Evolutionary conservation across 2,888 invertebrate species (phyloP).

Genomic region (Stenodera caucasica): DNA sequence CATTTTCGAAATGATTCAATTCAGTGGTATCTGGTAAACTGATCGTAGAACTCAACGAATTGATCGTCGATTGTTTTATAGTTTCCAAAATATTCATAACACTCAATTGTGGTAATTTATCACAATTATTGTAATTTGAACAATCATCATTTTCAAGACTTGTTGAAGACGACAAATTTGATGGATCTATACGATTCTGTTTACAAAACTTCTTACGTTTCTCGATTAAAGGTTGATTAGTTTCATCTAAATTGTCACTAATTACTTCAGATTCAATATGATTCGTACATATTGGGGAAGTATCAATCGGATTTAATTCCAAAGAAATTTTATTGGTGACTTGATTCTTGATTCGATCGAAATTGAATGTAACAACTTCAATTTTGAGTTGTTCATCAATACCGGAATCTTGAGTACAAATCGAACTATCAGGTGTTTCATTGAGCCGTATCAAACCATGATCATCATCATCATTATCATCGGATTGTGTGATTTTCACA

Average conservation of each 20-base stretch:
- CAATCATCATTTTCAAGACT: constrained; percentile 28
- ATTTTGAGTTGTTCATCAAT: constrained; percentile 13
- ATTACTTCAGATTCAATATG: constrained; percentile 46
- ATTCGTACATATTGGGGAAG: constrained; percentile 45
- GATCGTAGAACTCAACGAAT: constrained; percentile 24
- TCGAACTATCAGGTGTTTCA: constrained; percentile 6
- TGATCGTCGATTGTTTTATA: constrained; percentile 26
- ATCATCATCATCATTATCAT: constrained; percentile 29
- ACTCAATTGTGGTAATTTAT: constrained; percentile 23
- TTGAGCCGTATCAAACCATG: constrained; percentile 11
- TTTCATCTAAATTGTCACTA: constrained; percentile 9
- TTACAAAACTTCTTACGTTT: constrained; percentile 33
- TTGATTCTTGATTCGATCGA: constrained; percentile 6
- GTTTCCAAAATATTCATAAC: constrained; percentile 32
- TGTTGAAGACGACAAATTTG: constrained; percentile 33
- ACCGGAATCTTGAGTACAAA: constrained; percentile 5
- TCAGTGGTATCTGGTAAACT: constrained; percentile 36
- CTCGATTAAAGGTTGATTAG: constrained; percentile 27
- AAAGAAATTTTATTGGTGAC: constrained; percentile 5
- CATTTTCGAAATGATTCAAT: constrained; percentile 14
- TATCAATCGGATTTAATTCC: constrained; percentile 20
- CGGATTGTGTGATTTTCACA: constrained; percentile 33
- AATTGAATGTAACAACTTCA: background rate
- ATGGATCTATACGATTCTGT: constrained; percentile 18
- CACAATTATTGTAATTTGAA: constrained; percentile 10